Conservation (phyloP, 2,888 invertebrate species). For the Antheraea assamensis region DNA sequence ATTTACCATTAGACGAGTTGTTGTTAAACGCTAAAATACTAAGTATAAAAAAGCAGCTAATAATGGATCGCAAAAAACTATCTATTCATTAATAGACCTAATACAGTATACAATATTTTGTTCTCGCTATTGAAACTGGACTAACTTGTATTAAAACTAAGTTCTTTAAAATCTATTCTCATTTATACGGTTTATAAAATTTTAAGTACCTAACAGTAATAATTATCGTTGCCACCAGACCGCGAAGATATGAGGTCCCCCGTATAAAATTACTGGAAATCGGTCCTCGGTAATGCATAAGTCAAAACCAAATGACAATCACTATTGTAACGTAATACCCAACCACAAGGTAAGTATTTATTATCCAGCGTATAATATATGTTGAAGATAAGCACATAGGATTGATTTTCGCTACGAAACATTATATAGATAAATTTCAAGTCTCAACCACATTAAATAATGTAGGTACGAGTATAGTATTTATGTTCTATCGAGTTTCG, state of each 20-base stretch:
- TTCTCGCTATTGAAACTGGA: no score
- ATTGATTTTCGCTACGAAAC: not conserved
- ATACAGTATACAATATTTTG: no score
- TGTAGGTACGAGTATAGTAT: no score
- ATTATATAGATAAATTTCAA: not conserved
- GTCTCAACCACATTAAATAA: no score
- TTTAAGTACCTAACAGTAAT: not conserved
- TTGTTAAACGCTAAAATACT: no score
- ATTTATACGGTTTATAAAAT: not conserved
- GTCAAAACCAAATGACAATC: constrained; percentile 22
- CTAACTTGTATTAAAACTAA: no score
- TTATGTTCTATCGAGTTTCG: no score
- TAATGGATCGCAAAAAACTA: no score
- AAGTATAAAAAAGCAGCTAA: no score
- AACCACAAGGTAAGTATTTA: constrained; percentile 30
- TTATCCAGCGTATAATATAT: constrained; percentile 2
- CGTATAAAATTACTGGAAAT: constrained; percentile 10
- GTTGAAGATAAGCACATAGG: not conserved
- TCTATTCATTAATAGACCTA: no score
- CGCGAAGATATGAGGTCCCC: not conserved
- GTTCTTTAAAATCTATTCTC: not conserved
- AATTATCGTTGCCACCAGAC: not conserved
- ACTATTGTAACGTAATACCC: constrained; percentile 29
- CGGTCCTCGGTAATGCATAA: not conserved
- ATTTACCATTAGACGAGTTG: no score